Percentiles rank a stretch among this genome's conserved stretches.
Evolutionary conservation across 2,797 vertebrate species (phyloP).

Genomic region (Pseudochaenichthys georgianus): DNA sequence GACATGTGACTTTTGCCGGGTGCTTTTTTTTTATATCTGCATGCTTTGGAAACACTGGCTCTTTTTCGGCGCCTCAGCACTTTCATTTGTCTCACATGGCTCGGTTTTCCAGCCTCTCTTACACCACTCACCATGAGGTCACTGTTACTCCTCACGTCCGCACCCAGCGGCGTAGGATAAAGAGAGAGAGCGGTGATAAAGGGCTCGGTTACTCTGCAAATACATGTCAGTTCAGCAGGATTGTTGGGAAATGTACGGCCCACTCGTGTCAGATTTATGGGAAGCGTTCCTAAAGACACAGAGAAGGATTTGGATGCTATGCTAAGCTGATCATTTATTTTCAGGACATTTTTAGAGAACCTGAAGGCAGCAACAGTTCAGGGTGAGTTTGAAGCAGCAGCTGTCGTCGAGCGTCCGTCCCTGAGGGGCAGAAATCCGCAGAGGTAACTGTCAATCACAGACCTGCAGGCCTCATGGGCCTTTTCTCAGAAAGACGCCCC

Average conservation of each 20-base stretch:
- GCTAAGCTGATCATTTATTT: slow-evolving; percentile 49
- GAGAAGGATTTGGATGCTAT: slow-evolving; percentile 31
- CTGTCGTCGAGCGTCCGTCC: slow-evolving; percentile 66
- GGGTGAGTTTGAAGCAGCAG: slow-evolving; percentile 70
- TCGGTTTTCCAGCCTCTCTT: slow-evolving; percentile 72
- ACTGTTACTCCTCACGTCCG: slow-evolving; percentile 70
- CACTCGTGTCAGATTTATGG: slow-evolving; percentile 45
- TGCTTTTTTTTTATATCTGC: slow-evolving; percentile 47
- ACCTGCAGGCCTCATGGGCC: slow-evolving; percentile 65
- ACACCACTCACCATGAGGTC: slow-evolving; percentile 77
- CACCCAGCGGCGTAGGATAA: slow-evolving; percentile 47
- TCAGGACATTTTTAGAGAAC: slow-evolving; percentile 60
- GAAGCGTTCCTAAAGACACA: slow-evolving; percentile 25
- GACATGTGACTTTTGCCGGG: slow-evolving; percentile 66
- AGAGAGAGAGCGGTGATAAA: slow-evolving; percentile 33
- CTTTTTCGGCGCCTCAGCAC: slow-evolving; percentile 77
- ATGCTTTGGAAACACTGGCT: slow-evolving; percentile 65
- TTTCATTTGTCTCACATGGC: slow-evolving; percentile 75
- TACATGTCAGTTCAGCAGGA: slow-evolving; percentile 45
- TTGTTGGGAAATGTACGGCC: slow-evolving; percentile 12
- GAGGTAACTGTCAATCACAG: slow-evolving; percentile 80
- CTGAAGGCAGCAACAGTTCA: slow-evolving; percentile 62
- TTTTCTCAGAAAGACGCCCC: slow-evolving; percentile 77
- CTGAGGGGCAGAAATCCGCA: slow-evolving; percentile 70
- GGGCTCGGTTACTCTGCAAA: slow-evolving; percentile 48